Conservation (phyloP, 2,888 invertebrate species). For the Eutolmus rufibarbis region DNA sequence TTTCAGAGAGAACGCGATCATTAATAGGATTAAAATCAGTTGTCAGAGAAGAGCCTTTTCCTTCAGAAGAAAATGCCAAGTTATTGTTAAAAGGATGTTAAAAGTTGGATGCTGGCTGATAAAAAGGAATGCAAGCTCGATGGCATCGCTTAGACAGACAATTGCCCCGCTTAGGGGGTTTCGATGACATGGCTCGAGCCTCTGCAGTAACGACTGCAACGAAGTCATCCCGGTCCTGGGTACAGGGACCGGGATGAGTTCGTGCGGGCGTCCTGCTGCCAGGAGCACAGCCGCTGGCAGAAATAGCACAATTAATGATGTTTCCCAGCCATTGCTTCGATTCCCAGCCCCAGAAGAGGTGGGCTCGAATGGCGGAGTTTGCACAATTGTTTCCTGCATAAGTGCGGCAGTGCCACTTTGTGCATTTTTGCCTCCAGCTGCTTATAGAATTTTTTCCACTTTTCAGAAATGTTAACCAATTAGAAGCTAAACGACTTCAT, state of each 20-base stretch:
- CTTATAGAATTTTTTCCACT: conserved; percentile 3
- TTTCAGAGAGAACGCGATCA: not conserved
- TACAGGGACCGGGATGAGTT: not conserved
- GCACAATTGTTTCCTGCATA: not conserved
- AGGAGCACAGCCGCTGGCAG: not conserved
- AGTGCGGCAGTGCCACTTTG: not conserved
- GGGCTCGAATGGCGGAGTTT: not conserved
- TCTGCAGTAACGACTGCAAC: not conserved
- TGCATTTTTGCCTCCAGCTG: not conserved
- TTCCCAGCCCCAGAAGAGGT: not conserved
- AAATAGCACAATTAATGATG: not conserved
- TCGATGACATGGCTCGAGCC: not conserved
- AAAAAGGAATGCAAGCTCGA: not conserved
- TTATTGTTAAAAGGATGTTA: not conserved
- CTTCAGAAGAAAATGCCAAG: not conserved
- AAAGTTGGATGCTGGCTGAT: not conserved
- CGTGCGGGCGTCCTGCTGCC: not conserved
- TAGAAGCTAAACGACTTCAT: not conserved
- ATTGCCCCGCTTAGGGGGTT: not conserved
- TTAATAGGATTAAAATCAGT: not conserved
- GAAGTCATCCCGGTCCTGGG: not conserved
- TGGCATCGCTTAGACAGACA: not conserved
- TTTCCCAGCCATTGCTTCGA: not conserved
- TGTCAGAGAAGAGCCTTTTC: not conserved
- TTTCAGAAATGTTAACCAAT: not conserved